A percentile compares a stretch with the other conserved stretches of the same genome.
Conservation (phyloP, 2,113 vertebrate species). For the Salvelinus alpinus region DNA sequence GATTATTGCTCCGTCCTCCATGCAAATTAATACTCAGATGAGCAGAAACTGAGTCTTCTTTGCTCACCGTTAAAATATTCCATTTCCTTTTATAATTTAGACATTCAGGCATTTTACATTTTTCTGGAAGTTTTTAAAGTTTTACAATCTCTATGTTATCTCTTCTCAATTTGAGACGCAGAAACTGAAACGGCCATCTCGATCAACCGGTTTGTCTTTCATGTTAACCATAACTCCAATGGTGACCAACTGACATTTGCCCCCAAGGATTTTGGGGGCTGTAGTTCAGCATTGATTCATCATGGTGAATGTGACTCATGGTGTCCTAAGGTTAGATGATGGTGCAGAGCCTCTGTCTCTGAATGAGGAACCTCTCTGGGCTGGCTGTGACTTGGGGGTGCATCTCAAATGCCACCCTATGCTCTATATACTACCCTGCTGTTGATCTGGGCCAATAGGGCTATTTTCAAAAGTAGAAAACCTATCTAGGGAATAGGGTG, state of each 20-base stretch:
- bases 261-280: conserved; percentile 12
- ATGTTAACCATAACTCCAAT: conserved; percentile 33
- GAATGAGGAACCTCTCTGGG: conserved; percentile 11
- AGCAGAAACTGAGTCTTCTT: not conserved
- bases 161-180: conserved; percentile 10
- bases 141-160: not conserved
- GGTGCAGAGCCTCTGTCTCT: conserved; percentile 9
- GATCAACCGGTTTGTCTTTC: not conserved
- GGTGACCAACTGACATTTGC: conserved; percentile 26
- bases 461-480: too few species aligned
- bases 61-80: conserved; percentile 15
- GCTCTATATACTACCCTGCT: too few species aligned
- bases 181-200: conserved; percentile 20
- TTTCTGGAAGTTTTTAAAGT: too few species aligned
- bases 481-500: too few species aligned
- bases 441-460: too few species aligned
- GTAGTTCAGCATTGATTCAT: conserved; percentile 18
- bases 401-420: too few species aligned
- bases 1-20: conserved; percentile 40
- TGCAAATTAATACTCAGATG: conserved; percentile 37
- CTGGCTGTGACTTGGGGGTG: not conserved
- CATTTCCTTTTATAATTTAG: conserved; percentile 4
- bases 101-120: conserved; percentile 30
- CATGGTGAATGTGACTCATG: conserved; percentile 32
- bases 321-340: conserved; percentile 43